Evolutionary conservation across 2,113 vertebrate species (phyloP).

Genomic region (Felis chaus): DNA sequence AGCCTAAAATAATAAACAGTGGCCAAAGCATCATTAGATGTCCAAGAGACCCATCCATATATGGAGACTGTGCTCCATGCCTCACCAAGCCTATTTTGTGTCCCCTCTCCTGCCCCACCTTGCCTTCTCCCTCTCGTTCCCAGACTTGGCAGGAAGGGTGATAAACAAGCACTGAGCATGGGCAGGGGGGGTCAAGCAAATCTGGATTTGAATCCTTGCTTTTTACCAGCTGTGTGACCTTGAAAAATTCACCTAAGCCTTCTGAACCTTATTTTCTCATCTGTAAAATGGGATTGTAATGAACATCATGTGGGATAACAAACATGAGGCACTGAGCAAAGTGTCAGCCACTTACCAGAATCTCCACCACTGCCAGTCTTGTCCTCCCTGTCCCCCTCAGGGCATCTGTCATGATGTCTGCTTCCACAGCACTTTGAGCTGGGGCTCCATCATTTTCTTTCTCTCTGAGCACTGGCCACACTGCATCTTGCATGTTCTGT

Average conservation of each 20-base stretch:
- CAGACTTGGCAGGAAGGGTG: neutral
- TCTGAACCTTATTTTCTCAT: neutral
- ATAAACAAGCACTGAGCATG: neutral
- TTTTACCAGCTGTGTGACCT: neutral
- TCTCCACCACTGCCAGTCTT: neutral
- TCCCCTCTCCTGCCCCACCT: neutral
- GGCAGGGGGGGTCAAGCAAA: neutral
- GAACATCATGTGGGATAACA: neutral
- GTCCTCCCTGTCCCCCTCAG: rapidly evolving
- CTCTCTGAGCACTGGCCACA: neutral
- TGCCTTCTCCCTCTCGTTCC: neutral
- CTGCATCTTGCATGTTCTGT: neutral
- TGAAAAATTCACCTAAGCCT: neutral
- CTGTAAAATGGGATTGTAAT: neutral
- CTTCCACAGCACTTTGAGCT: neutral
- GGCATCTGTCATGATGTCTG: neutral
- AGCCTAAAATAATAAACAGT: neutral
- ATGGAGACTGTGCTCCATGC: neutral
- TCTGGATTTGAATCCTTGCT: neutral
- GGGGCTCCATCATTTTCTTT: rapidly evolving
- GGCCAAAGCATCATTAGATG: rapidly evolving
- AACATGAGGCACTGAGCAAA: neutral
- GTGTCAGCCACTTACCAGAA: neutral
- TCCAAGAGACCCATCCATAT: no score
- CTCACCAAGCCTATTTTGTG: neutral